Evolutionary conservation across 2,888 invertebrate species (phyloP).

Genomic region (Tenthredo scrophulariae): DNA sequence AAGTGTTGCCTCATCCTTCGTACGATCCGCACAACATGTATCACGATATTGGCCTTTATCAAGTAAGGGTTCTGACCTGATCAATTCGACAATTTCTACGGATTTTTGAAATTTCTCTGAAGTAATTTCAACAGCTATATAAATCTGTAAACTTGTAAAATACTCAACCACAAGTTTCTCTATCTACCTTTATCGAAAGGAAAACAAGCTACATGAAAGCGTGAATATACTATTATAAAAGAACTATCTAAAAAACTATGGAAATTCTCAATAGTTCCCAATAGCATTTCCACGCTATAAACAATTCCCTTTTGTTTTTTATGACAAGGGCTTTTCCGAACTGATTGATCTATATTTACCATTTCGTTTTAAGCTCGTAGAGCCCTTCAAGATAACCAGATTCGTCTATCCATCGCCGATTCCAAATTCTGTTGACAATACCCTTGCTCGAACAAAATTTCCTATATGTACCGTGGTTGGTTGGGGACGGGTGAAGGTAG

Average conservation of each 20-base stretch:
- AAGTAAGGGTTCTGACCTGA: conserved; percentile 65
- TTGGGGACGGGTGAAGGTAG: conserved; percentile 63
- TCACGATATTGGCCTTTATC: conserved; percentile 71
- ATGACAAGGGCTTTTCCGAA: background rate
- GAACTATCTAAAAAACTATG: background rate
- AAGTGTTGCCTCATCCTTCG: conserved; percentile 66
- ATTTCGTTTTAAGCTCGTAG: conserved; percentile 59
- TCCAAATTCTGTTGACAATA: conserved; percentile 58
- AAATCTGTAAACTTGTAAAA: background rate
- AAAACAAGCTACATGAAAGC: background rate
- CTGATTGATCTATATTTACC: background rate
- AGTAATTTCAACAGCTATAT: background rate
- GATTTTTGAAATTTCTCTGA: conserved; percentile 12
- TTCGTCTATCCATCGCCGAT: conserved; percentile 61
- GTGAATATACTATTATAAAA: background rate
- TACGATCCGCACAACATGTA: conserved; percentile 65
- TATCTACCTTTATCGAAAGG: background rate
- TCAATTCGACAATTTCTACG: background rate
- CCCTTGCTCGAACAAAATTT: conserved; percentile 58
- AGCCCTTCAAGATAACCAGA: conserved; percentile 61
- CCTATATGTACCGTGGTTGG: conserved; percentile 62
- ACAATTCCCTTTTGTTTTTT: background rate
- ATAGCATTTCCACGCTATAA: background rate
- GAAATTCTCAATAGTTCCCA: conserved; percentile 9
- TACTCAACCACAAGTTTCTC: background rate